Evolutionary conservation across 2,888 invertebrate genomes (phyloP).

Genomic region (Hoplodrina blanda): DNA sequence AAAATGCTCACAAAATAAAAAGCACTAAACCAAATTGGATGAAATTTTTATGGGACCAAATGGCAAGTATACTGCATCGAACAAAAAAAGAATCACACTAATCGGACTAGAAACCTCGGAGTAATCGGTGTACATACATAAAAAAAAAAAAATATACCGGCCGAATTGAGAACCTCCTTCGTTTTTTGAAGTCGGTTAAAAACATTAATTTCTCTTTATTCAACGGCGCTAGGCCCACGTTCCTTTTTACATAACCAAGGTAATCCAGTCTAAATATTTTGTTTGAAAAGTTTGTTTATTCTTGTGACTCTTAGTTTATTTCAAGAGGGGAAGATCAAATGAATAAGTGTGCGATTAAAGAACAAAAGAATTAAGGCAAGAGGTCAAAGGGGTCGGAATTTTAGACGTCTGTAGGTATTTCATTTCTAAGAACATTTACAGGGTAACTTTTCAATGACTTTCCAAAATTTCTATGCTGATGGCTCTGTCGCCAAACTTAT

Average conservation of each 20-base stretch:
- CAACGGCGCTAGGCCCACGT: conserved; percentile 12
- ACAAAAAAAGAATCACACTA: too few relatives aligned
- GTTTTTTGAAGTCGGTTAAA: too few relatives aligned
- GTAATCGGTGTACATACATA: too few relatives aligned
- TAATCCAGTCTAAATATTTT: conserved; percentile 67
- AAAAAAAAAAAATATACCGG: too few relatives aligned
- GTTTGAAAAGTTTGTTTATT: conserved; percentile 71
- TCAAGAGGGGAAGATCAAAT: conserved; percentile 63
- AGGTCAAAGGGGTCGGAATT: conserved; percentile 63
- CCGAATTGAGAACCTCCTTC: too few relatives aligned
- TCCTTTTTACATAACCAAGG: conserved; percentile 45
- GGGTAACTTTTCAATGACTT: conserved; percentile 42
- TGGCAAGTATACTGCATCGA: too few relatives aligned
- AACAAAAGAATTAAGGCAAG: conserved; percentile 68
- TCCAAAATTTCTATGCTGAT: conserved; percentile 30
- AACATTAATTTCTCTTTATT: conserved; percentile 42
- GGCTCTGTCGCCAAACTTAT: conserved; percentile 13
- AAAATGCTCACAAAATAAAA: too few relatives aligned
- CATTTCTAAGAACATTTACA: conserved; percentile 23
- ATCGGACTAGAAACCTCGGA: too few relatives aligned
- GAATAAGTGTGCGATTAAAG: conserved; percentile 71
- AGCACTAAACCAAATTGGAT: too few relatives aligned
- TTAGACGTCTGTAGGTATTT: conserved; percentile 46
- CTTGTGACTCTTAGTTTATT: conserved; percentile 63
- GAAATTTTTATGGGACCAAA: too few relatives aligned